Percentiles rank a stretch among this genome's conserved stretches.
These are phyloP conservation scores for Pipa parva DNA, from an alignment of 2,113 vertebrate species.

Conservation along the genomic window DNA sequence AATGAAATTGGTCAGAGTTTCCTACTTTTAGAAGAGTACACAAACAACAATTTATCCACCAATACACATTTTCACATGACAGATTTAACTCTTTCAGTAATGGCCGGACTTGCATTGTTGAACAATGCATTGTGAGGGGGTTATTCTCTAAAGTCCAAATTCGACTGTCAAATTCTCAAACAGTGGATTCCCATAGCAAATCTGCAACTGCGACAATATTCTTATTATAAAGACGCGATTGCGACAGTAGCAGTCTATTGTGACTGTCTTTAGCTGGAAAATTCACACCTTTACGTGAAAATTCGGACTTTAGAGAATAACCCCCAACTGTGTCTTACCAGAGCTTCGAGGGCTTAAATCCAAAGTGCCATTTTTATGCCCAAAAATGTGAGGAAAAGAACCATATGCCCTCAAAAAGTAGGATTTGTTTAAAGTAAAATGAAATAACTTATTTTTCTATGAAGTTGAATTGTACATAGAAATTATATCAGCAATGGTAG, in stretches of 20 bases:
- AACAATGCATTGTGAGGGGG: neutral
- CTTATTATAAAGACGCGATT: too few relatives aligned
- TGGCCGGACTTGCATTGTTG: constrained; percentile 9
- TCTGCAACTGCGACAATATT: too few relatives aligned
- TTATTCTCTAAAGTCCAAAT: too few relatives aligned
- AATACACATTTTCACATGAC: constrained; percentile 49
- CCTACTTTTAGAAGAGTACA: constrained; percentile 58
- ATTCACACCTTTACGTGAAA: too few relatives aligned
- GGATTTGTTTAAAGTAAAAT: constrained; percentile 36
- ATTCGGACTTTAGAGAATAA: too few relatives aligned
- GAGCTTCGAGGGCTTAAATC: constrained; percentile 28
- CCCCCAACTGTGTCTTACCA: too few relatives aligned
- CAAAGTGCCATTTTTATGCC: constrained; percentile 28
- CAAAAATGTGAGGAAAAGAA: neutral
- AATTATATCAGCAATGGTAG: constrained; percentile 51
- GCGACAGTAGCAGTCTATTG: too few relatives aligned
- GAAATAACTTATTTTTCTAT: constrained; percentile 60
- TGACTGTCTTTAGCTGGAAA: too few relatives aligned
- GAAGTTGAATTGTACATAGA: constrained; percentile 54
- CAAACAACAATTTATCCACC: constrained; percentile 50
- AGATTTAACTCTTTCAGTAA: constrained; percentile 44
- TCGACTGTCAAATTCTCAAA: too few relatives aligned
- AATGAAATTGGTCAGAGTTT: constrained; percentile 55
- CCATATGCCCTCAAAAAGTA: constrained; percentile 2
- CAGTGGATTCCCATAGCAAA: too few relatives aligned